Conservation (phyloP, 2,797 vertebrate species). For the Epinephelus malabaricus region DNA sequence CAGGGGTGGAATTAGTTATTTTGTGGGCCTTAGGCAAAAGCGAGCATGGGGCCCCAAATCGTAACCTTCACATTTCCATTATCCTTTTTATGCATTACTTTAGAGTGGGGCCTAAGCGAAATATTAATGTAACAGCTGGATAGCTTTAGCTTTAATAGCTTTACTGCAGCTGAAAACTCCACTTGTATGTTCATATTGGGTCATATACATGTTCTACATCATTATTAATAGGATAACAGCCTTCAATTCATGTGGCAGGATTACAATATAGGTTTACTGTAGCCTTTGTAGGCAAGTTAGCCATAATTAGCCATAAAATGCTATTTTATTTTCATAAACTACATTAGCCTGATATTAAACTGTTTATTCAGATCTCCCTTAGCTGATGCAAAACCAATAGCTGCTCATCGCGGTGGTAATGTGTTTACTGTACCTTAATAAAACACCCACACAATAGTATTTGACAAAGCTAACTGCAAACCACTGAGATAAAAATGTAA, state of each 20-base stretch:
- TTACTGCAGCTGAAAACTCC: conserved; percentile 9
- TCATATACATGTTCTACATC: conserved; percentile 12
- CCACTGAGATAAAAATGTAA: not conserved
- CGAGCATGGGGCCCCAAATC: conserved; percentile 9
- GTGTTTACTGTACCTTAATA: not conserved
- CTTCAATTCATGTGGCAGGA: not conserved
- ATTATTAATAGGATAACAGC: conserved; percentile 14
- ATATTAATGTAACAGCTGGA: conserved; percentile 33
- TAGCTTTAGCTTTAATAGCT: not conserved
- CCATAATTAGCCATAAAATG: not conserved
- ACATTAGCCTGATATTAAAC: not conserved
- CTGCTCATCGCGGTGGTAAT: not conserved
- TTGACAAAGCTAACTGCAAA: not conserved
- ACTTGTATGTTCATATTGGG: conserved; percentile 2
- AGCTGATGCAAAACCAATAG: not conserved
- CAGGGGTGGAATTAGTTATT: conserved; percentile 36
- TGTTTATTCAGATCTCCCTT: not conserved
- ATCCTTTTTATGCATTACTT: conserved; percentile 30
- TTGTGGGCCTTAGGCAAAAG: conserved; percentile 32
- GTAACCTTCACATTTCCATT: conserved; percentile 40
- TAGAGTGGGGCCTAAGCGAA: conserved; percentile 8
- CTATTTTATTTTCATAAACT: not conserved
- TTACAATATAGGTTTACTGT: not conserved
- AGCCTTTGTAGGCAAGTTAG: not conserved
- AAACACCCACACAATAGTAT: not conserved